These are phyloP conservation scores for Pyxicephalus adspersus DNA, from an alignment of 2,113 vertebrate genomes.

Conservation along the genomic window DNA sequence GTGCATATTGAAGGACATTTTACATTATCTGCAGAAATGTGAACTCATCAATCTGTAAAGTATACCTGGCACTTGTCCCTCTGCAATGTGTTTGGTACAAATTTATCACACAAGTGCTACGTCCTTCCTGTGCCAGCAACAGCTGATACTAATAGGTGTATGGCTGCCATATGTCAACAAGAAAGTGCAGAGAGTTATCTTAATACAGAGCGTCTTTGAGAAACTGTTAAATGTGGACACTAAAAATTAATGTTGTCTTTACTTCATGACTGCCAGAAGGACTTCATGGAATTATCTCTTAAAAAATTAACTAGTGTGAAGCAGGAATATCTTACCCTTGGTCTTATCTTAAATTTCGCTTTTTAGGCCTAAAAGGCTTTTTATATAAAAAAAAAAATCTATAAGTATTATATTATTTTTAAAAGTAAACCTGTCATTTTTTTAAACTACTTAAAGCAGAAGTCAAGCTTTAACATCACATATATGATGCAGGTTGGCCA, in stretches of 20 bases:
- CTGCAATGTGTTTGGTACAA: slow-evolving; percentile 8
- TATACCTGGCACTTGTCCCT: background rate
- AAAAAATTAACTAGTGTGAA: background rate
- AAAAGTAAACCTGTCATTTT: no score
- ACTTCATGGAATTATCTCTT: background rate
- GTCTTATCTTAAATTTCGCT: no score
- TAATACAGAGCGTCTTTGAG: background rate
- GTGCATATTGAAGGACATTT: background rate
- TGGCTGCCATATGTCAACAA: slow-evolving; percentile 4
- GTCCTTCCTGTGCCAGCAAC: background rate
- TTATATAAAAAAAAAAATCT: no score
- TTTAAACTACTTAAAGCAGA: no score
- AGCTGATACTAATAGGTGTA: slow-evolving; percentile 6
- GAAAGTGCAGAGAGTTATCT: background rate
- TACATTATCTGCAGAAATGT: slow-evolving; percentile 4
- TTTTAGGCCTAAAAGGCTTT: no score
- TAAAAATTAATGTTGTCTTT: background rate
- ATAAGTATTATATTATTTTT: no score
- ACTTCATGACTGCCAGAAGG: background rate
- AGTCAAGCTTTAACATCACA: no score
- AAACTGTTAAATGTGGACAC: background rate
- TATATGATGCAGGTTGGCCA: no score
- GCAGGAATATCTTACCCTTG: background rate
- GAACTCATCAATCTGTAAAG: background rate
- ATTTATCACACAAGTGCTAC: background rate